These are phyloP conservation scores for Elgaria multicarinata DNA, from an alignment of 2,113 vertebrate species.

Conservation along the genomic window DNA sequence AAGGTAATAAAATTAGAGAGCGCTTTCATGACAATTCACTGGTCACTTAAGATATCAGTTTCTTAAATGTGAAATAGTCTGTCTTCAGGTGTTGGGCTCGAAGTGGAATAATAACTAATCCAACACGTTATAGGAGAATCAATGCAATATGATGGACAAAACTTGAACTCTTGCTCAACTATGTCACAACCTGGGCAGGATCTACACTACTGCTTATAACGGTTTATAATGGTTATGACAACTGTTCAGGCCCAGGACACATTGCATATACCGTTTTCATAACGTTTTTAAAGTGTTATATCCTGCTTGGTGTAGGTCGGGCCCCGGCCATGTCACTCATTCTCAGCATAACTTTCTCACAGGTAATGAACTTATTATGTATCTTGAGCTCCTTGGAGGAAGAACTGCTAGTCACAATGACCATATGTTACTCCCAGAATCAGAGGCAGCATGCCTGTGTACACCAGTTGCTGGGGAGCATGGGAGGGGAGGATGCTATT, in stretches of 20 bases:
- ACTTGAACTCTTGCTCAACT: not conserved
- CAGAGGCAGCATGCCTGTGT: too few species aligned
- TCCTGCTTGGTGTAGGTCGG: too few species aligned
- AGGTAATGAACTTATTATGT: not conserved
- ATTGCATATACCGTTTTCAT: too few species aligned
- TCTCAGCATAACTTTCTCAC: not conserved
- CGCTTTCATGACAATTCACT: not conserved
- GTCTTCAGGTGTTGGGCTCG: not conserved
- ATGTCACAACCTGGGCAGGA: not conserved
- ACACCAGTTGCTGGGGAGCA: too few species aligned
- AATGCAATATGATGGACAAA: not conserved
- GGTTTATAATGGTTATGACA: too few species aligned
- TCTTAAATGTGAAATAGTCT: not conserved
- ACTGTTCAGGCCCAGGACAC: too few species aligned
- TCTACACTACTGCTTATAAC: too few species aligned
- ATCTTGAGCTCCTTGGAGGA: not conserved
- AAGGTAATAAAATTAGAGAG: conserved; percentile 46
- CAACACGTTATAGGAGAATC: not conserved
- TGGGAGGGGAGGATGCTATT: too few species aligned
- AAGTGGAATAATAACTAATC: not conserved
- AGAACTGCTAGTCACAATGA: too few species aligned
- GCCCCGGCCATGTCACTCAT: not conserved
- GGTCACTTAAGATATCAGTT: not conserved
- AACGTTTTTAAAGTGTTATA: too few species aligned
- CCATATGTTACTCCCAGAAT: too few species aligned